Evolutionary conservation across 2,113 vertebrate genomes (phyloP), one percentile per base, ranked within the genome.

Genomic region (Syngnathus floridae): DNA sequence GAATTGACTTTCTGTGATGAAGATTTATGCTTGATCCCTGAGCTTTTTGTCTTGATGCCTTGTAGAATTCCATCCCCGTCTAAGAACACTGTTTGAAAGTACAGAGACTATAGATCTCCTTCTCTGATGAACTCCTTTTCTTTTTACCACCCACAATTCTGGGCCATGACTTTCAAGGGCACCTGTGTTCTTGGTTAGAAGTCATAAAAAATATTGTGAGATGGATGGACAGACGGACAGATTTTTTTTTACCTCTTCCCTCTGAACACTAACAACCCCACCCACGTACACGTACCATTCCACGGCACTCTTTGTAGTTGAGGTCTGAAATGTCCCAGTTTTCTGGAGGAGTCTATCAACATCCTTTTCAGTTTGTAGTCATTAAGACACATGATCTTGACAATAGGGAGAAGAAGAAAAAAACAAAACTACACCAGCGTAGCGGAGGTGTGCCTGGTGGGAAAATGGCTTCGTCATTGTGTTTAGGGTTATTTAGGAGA

Each of bases 1-100:
- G 82, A 86, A 81, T 81, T 84, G 83, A 87, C 84, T 82, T 86
- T 66, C 73, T 73, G 76, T 80, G 81, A 89, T 86, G 82, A 80
- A 80, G 83, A 84, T 81, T 88, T 87, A 87, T 61, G 45, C 66
- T 63, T 88, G 82, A 88, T 89, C 88, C 77, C 70, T 48, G 38
- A 78, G 83, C 79, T 90, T 88, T 87, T 66, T 73, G 21, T 65
- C 75, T 73, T 70, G 64, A 80, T 83, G 52, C 60, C 65, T 74
- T 52, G 4, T 55, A 70, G 75, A 65, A 70, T 82, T 71, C 60
- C 57, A 57, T 77, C 62, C 67, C 57, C 65, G 64, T 68, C 61
- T 64, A 58, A 66, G 69, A 67, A 68, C 64, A 64, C 67, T 45
- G 64, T 31, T 38, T 59, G 60, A 48, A 80, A 75, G 60, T 22